These are phyloP conservation scores for Lagocephalus sceleratus DNA, from an alignment of 2,797 vertebrate genomes.

Conservation along the genomic window DNA sequence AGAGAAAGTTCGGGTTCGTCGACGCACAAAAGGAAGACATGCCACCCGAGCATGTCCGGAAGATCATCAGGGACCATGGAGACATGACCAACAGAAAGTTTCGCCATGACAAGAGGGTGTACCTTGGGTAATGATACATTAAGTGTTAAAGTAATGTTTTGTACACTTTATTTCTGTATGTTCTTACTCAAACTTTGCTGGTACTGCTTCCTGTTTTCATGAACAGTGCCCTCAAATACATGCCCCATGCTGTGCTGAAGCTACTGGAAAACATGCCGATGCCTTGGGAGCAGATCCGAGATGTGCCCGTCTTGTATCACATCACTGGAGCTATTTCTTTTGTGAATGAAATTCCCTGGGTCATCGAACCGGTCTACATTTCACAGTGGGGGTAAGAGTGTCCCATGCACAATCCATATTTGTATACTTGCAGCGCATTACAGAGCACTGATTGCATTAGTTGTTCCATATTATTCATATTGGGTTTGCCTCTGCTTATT, in stretches of 20 bases:
- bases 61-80: constrained; percentile 98
- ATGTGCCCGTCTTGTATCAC: constrained; percentile 96
- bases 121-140: constrained; percentile 83
- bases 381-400: constrained; percentile 92
- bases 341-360: constrained; percentile 99
- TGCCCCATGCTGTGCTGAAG: constrained; percentile 98
- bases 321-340: constrained; percentile 99
- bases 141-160: too few species aligned
- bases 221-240: constrained; percentile 93
- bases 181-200: too few species aligned
- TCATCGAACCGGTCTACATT: constrained; percentile 98
- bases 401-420: too few species aligned
- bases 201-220: neutral
- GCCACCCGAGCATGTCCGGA: constrained; percentile 97
- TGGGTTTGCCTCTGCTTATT: too few species aligned
- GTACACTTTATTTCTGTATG: neutral
- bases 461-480: too few species aligned
- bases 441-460: neutral
- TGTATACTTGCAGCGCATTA: neutral
- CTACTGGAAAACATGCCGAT: constrained; percentile 99
- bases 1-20: constrained; percentile 98
- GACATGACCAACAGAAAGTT: constrained; percentile 99
- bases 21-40: constrained; percentile 99
- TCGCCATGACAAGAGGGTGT: constrained; percentile 97
- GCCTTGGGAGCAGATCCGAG: constrained; percentile 99